A percentile compares a stretch with the other conserved stretches of the same genome.
Evolutionary conservation across 1,140 invertebrate genomes (phyloP).

Genomic region (Globodera ellingtonae): DNA sequence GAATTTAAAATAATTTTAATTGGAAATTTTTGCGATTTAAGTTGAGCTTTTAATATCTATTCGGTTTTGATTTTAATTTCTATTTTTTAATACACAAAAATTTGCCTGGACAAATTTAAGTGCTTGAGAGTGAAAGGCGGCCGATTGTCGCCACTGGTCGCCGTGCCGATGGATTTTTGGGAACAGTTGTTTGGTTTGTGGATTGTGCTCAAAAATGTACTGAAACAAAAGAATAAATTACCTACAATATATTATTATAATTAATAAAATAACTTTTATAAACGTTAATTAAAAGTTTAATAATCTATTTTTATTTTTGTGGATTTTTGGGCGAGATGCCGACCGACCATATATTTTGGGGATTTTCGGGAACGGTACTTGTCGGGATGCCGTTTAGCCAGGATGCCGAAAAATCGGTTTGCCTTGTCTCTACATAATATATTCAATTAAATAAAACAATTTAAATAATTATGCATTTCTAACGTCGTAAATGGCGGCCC

Average conservation of each 20-base stretch:
- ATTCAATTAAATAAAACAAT: too few relatives aligned
- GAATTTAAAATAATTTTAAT: conserved; percentile 21
- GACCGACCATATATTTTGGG: too few relatives aligned
- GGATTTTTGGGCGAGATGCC: too few relatives aligned
- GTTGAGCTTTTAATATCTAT: background rate
- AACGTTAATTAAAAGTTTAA: too few relatives aligned
- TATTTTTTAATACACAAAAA: background rate
- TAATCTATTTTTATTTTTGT: too few relatives aligned
- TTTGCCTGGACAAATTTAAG: conserved; percentile 61
- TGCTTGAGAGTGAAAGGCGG: conserved; percentile 59
- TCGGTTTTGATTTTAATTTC: too few relatives aligned
- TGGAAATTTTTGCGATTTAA: background rate
- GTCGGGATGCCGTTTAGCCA: too few relatives aligned
- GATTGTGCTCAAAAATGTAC: conserved; percentile 63
- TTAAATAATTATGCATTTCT: background rate
- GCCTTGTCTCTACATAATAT: too few relatives aligned
- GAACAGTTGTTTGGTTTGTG: conserved; percentile 59
- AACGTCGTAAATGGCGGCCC: conserved; percentile 51
- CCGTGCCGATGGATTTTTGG: conserved; percentile 60
- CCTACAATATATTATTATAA: too few relatives aligned
- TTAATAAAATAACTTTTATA: too few relatives aligned
- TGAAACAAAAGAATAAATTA: conserved; percentile 17
- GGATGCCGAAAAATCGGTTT: too few relatives aligned
- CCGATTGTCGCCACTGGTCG: conserved; percentile 52
- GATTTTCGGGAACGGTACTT: too few relatives aligned